These are phyloP conservation scores for Heptranchias perlo DNA, from an alignment of 2,113 vertebrate species.

Conservation along the genomic window DNA sequence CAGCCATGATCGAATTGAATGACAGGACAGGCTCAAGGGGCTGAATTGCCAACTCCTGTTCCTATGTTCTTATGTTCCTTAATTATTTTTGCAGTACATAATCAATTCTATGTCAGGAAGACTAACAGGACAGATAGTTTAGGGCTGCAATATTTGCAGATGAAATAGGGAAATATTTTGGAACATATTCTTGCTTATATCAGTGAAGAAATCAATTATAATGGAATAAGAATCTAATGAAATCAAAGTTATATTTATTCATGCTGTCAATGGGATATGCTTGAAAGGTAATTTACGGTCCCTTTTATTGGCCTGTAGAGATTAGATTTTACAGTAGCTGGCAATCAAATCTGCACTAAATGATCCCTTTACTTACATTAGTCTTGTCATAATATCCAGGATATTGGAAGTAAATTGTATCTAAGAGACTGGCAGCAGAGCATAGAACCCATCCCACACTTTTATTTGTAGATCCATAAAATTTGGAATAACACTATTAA, in stretches of 20 bases:
- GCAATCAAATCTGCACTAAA: slow-evolving; percentile 17
- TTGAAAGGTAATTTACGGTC: background rate
- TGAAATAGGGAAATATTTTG: background rate
- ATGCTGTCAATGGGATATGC: background rate
- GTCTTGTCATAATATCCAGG: slow-evolving; percentile 1
- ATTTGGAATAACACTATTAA: background rate
- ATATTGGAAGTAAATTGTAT: background rate
- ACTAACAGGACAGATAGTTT: background rate
- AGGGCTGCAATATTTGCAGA: background rate
- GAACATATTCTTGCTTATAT: background rate
- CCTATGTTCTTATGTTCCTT: background rate
- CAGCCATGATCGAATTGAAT: background rate
- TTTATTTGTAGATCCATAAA: slow-evolving; percentile 7
- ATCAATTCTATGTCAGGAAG: background rate
- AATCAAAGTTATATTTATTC: slow-evolving; percentile 19
- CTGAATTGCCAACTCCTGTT: background rate
- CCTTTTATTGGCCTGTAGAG: background rate
- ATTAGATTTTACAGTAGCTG: slow-evolving; percentile 1
- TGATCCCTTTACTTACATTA: background rate
- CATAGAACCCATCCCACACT: background rate
- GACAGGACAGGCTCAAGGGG: background rate
- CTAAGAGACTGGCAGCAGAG: background rate
- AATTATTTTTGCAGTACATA: background rate
- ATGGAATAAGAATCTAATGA: background rate
- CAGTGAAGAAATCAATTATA: background rate